These are phyloP conservation scores for Sardina pilchardus DNA, from an alignment of 2,113 vertebrate species.

Conservation along the genomic window DNA sequence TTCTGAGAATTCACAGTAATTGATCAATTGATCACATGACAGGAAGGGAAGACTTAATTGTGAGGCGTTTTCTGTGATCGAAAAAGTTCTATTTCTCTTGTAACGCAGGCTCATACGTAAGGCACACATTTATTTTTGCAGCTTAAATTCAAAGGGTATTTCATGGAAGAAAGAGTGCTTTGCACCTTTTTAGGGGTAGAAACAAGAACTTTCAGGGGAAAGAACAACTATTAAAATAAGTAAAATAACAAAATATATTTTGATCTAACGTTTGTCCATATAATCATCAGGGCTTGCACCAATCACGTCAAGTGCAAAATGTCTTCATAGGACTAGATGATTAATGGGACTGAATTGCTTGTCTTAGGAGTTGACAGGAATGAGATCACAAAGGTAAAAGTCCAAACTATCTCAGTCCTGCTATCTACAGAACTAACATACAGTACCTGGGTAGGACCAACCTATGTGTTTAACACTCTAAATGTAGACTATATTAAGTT, in stretches of 20 bases:
- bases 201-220: background rate
- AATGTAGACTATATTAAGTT: slow-evolving; percentile 21
- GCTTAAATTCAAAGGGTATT: slow-evolving; percentile 49
- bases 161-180: slow-evolving; percentile 25
- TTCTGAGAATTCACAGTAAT: background rate
- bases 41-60: background rate
- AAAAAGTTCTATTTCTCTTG: background rate
- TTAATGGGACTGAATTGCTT: slow-evolving; percentile 29
- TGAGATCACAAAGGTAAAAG: background rate
- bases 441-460: background rate
- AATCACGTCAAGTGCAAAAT: slow-evolving; percentile 63
- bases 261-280: background rate
- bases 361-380: background rate
- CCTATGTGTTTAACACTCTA: background rate
- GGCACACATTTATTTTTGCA: slow-evolving; percentile 41
- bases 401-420: background rate
- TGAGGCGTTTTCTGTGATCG: background rate
- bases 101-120: background rate
- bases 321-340: slow-evolving; percentile 40
- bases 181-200: background rate
- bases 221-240: background rate
- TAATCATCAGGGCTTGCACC: background rate
- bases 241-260: background rate
- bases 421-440: background rate
- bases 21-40: background rate